Conservation (phyloP, 2,797 vertebrate genomes). For the Anabacerthia variegaticeps region DNA sequence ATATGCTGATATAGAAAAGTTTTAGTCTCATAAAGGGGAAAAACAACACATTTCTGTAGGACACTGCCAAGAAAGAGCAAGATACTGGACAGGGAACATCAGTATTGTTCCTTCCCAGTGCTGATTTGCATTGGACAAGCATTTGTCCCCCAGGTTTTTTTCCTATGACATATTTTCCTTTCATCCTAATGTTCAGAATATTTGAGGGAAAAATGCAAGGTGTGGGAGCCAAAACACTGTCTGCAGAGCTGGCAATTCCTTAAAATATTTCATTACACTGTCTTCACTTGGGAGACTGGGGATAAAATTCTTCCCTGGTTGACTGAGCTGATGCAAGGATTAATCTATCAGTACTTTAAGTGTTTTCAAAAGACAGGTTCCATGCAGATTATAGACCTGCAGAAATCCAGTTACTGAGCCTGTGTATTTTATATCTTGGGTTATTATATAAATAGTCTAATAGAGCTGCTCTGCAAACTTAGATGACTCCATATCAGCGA, state of each 20-base stretch:
- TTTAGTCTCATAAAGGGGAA: conserved; percentile 2
- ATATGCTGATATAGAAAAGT: neutral
- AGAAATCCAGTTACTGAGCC: neutral
- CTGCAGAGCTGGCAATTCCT: neutral
- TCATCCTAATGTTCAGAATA: neutral
- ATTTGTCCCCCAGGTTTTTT: neutral
- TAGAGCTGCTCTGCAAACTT: neutral
- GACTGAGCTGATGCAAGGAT: neutral
- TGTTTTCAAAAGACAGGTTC: neutral
- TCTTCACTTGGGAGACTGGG: neutral
- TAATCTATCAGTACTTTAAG: neutral
- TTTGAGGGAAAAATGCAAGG: neutral
- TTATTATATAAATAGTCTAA: neutral
- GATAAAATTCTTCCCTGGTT: neutral
- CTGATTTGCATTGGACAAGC: neutral
- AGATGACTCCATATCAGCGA: neutral
- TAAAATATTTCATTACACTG: conserved; percentile 9
- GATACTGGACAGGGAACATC: neutral
- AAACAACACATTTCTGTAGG: neutral
- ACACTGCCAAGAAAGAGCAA: conserved; percentile 1
- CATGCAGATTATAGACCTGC: neutral
- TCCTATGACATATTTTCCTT: conserved; percentile 26
- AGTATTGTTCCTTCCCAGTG: neutral
- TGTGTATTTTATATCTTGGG: neutral
- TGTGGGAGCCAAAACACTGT: neutral